phyloP scores from a whole-genome alignment of 2,113 vertebrate species.

The Micromys minutus region DNA sequence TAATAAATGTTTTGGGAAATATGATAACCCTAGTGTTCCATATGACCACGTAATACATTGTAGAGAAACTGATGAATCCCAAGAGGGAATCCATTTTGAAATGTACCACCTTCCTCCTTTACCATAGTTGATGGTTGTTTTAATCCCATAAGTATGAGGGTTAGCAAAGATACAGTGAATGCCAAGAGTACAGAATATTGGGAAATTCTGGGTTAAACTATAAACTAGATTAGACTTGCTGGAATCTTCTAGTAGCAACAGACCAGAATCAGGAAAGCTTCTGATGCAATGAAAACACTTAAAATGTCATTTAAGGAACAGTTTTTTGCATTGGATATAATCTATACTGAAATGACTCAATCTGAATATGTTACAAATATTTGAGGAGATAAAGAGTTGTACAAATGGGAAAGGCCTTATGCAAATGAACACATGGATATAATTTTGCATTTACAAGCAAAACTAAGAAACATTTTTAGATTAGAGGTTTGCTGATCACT shows the following conservation, averaged over 20 bases:
- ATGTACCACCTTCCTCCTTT: neutral
- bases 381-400: constrained; percentile 1
- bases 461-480: neutral
- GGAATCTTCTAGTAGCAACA: neutral
- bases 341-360: neutral
- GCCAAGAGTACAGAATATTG: neutral
- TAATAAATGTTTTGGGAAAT: neutral
- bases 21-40: no score
- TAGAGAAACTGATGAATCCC: neutral
- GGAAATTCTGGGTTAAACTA: neutral
- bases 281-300: neutral
- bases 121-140: neutral
- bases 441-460: constrained; percentile 20
- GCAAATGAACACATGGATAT: constrained; percentile 5
- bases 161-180: neutral
- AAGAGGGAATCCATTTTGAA: neutral
- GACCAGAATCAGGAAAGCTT: neutral
- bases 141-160: neutral
- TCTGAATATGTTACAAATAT: neutral
- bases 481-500: neutral
- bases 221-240: neutral
- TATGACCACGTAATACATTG: neutral
- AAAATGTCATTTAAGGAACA: neutral
- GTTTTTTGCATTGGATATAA: neutral
- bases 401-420: constrained; percentile 30